phyloP scores from a whole-genome alignment of 2,888 invertebrate genomes.

The Idaea dimidiata region DNA sequence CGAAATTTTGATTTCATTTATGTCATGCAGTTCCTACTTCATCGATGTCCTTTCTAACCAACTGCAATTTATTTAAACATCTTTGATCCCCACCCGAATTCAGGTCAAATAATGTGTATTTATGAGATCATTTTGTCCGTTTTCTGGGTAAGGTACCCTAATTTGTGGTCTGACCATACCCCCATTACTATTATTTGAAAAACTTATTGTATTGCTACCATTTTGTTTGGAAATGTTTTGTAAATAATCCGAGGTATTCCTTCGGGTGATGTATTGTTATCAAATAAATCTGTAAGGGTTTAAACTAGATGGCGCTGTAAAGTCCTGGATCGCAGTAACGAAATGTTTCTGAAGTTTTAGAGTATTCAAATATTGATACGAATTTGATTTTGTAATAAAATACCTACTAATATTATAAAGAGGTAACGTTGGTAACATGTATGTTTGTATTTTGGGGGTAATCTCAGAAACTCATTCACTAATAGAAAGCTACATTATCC shows the following conservation, averaged over 20 bases:
- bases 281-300: background rate
- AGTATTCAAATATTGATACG: background rate
- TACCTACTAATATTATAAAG: too few relatives aligned
- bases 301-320: too few relatives aligned
- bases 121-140: constrained; percentile 1
- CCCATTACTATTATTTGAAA: constrained; percentile 1
- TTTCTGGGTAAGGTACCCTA: background rate
- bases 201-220: constrained; percentile 1
- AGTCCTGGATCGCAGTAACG: background rate
- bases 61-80: background rate
- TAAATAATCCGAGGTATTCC: background rate
- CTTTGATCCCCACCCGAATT: background rate
- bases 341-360: background rate
- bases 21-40: too few relatives aligned
- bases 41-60: background rate
- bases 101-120: background rate
- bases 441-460: too few relatives aligned
- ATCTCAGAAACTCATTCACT: too few relatives aligned
- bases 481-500: too few relatives aligned
- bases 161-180: background rate
- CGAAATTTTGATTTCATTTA: too few relatives aligned
- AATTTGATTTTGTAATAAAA: too few relatives aligned
- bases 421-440: too few relatives aligned
- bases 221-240: background rate
- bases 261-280: background rate